Evolutionary conservation across 2,888 invertebrate genomes (phyloP).

Genomic region (Dicranocentrus wangi): DNA sequence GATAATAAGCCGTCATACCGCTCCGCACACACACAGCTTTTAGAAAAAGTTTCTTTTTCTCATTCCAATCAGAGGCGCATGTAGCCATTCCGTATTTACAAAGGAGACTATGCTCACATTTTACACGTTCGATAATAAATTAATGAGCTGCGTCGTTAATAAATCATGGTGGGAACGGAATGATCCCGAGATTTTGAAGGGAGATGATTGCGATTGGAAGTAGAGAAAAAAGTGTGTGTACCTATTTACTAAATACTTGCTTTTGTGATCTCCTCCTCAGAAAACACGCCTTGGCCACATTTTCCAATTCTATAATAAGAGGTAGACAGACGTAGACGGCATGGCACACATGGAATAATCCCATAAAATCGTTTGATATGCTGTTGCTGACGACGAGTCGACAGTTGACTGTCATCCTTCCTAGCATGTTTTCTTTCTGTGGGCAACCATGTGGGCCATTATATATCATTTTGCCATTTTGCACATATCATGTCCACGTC

Average conservation of each 20-base stretch:
- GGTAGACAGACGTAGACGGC: not conserved
- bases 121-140: slow-evolving; percentile 51
- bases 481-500: slow-evolving; percentile 1
- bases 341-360: slow-evolving; percentile 15
- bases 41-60: slow-evolving; percentile 10
- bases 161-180: slow-evolving; percentile 44
- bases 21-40: slow-evolving; percentile 21
- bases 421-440: not conserved
- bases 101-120: slow-evolving; percentile 8
- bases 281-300: too few relatives aligned
- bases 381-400: slow-evolving; percentile 51
- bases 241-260: too few relatives aligned
- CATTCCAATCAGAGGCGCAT: slow-evolving; percentile 19
- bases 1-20: slow-evolving; percentile 46
- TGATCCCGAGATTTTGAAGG: slow-evolving; percentile 41
- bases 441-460: slow-evolving; percentile 3
- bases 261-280: too few relatives aligned
- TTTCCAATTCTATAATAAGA: too few relatives aligned
- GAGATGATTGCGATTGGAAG: slow-evolving; percentile 46
- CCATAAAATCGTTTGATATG: slow-evolving; percentile 52
- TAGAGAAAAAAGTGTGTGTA: too few relatives aligned
- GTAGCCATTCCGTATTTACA: not conserved
- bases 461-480: slow-evolving; percentile 7
- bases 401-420: slow-evolving; percentile 42
- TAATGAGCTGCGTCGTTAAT: slow-evolving; percentile 40